Evolutionary conservation across 2,113 vertebrate genomes (phyloP), one percentile per base, ranked within the genome.

Genomic region (Crotalus tigris): DNA sequence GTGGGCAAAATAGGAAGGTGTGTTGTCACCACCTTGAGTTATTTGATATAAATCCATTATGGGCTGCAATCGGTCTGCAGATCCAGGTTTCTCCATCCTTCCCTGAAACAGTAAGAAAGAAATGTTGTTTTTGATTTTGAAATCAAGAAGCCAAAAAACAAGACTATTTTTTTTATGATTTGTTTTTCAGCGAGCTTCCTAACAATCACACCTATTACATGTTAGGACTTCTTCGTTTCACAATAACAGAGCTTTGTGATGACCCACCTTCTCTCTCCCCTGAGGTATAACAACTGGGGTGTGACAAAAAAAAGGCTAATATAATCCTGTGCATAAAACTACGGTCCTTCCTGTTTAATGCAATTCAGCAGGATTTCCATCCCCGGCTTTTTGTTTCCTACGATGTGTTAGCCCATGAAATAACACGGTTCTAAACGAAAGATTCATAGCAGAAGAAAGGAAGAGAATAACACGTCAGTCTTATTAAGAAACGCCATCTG

Each of bases 361-460:
- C 21, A 53, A 91, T 57, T 81, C 53, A 54, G 61, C 51, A 51
- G 69, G 90, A 91, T 75, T 85, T 26, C 90, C 21, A 15, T 54
- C 54, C 49, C 1, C 3, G 1, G 53, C 11, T 12, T 44, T 69
- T 85, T 7, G 53, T 26, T 24, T 85, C 33, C 69, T 23, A 44
- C 3, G 69, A 44, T 44, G 44, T 39, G 69, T 85, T 85, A 57
- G 69, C 69, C 17, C 55, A 75, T 91, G 85, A 91, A 91, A 57
- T 46, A 85, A 91, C 90, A 57, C 53, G 0, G 53, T 85, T 85
- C 46, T 91, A 91, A 57, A 91, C 85, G 33, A 91, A 91, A 91
- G 90, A 91, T 85, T 91, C 55, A 85, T 57, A 85, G 69, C 69
- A 26, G 69, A 57, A 91, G 90, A 85, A 55, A 44, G 17, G 21